phyloP scores from a whole-genome alignment of 92 coral and sea anemone species.

The Micromussa lordhowensis region DNA sequence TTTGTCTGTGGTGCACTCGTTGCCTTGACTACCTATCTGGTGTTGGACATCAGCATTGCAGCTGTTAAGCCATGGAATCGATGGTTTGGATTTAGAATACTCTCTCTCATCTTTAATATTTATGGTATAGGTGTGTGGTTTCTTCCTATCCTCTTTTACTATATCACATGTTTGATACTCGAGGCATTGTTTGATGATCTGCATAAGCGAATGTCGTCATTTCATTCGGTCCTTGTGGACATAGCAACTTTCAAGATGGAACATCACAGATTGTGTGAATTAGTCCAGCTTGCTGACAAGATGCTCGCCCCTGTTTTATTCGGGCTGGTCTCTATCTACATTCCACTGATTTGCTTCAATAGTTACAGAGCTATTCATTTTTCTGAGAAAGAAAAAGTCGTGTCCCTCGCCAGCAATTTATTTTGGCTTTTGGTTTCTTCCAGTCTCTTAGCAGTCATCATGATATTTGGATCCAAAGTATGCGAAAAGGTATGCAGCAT shows the following conservation, averaged over 20 bases:
- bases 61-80: neutral
- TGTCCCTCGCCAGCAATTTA: too few relatives aligned
- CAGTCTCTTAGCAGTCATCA: too few relatives aligned
- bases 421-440: too few relatives aligned
- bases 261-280: neutral
- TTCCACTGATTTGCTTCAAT: too few relatives aligned
- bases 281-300: too few relatives aligned
- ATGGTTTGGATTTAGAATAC: neutral
- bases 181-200: conserved; percentile 2
- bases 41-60: neutral
- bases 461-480: too few relatives aligned
- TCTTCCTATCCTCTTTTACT: neutral
- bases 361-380: too few relatives aligned
- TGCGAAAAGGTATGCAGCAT: too few relatives aligned
- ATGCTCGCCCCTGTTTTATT: too few relatives aligned
- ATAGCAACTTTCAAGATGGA: conserved; percentile 1
- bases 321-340: too few relatives aligned
- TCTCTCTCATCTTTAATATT: neutral
- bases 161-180: neutral
- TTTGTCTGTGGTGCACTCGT: neutral
- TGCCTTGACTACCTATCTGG: neutral
- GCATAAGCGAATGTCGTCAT: neutral
- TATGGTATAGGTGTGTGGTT: neutral
- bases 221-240: neutral
- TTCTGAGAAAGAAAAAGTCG: too few relatives aligned